A percentile compares a stretch with the other conserved stretches of the same genome.
Evolutionary conservation across 2,797 vertebrate genomes (phyloP).

Genomic region (Myoxocephalus aenaeus): DNA sequence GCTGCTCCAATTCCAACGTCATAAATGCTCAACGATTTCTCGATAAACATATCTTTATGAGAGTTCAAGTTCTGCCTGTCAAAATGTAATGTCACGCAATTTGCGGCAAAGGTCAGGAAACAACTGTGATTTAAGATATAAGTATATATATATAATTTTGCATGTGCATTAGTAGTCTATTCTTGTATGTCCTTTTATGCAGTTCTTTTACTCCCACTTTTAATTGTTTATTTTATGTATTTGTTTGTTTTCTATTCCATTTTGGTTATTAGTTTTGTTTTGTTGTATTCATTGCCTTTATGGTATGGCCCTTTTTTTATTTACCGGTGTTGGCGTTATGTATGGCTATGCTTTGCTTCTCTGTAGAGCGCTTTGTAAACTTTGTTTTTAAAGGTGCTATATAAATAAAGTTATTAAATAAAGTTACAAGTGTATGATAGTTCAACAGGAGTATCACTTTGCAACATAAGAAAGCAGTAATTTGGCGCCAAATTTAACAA

Average conservation of each 20-base stretch:
- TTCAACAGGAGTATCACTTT: not conserved
- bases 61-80: slow-evolving; percentile 70
- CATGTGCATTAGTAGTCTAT: not conserved
- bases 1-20: slow-evolving; percentile 69
- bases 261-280: too few species aligned
- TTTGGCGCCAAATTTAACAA: not conserved
- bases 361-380: too few species aligned
- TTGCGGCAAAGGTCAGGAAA: slow-evolving; percentile 41
- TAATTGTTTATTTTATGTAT: too few species aligned
- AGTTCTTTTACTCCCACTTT: too few species aligned
- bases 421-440: not conserved
- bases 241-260: too few species aligned
- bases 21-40: slow-evolving; percentile 62
- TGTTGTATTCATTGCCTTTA: too few species aligned
- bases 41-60: slow-evolving; percentile 73
- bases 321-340: too few species aligned
- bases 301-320: too few species aligned
- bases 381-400: too few species aligned
- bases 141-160: not conserved
- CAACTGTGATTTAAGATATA: slow-evolving; percentile 43
- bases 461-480: not conserved
- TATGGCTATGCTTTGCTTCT: too few species aligned
- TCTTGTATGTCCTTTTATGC: not conserved
- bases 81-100: slow-evolving; percentile 54
- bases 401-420: too few species aligned